A percentile compares a stretch with the other conserved stretches of the same genome.
These are phyloP conservation scores for Apis laboriosa DNA, from an alignment of 1,140 invertebrate genomes.

Conservation along the genomic window DNA sequence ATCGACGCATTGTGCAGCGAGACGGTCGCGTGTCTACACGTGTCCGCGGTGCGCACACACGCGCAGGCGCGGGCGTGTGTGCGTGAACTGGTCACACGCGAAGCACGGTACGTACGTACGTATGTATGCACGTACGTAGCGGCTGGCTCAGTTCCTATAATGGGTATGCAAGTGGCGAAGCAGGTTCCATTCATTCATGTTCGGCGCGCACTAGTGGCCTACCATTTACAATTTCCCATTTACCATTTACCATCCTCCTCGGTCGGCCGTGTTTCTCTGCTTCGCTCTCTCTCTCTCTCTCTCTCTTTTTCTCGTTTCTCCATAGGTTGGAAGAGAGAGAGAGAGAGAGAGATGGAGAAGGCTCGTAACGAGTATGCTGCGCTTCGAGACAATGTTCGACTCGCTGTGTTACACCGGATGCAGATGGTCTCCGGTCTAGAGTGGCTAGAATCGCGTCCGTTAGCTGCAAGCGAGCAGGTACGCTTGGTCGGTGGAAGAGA, in stretches of 20 bases:
- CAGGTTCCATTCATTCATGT: constrained; percentile 80
- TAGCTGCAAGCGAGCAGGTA: constrained; percentile 18
- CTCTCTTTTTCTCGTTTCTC: constrained; percentile 59
- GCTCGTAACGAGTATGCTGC: constrained; percentile 6
- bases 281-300: constrained; percentile 47
- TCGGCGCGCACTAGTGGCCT: constrained; percentile 72
- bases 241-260: constrained; percentile 69
- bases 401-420: constrained; percentile 46
- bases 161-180: constrained; percentile 78
- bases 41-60: background rate
- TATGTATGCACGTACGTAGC: constrained; percentile 46
- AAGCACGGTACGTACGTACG: constrained; percentile 35
- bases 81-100: constrained; percentile 41
- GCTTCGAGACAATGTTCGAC: constrained; percentile 26
- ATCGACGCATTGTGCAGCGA: constrained; percentile 51
- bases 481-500: background rate
- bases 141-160: constrained; percentile 73
- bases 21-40: constrained; percentile 50
- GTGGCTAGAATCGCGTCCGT: constrained; percentile 22
- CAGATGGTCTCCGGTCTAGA: constrained; percentile 31
- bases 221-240: constrained; percentile 78
- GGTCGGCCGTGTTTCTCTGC: constrained; percentile 51
- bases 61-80: too few relatives aligned
- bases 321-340: background rate
- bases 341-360: background rate